phyloP scores from a whole-genome alignment of 2,797 vertebrate species.

The Pangasius mekongensis region DNA sequence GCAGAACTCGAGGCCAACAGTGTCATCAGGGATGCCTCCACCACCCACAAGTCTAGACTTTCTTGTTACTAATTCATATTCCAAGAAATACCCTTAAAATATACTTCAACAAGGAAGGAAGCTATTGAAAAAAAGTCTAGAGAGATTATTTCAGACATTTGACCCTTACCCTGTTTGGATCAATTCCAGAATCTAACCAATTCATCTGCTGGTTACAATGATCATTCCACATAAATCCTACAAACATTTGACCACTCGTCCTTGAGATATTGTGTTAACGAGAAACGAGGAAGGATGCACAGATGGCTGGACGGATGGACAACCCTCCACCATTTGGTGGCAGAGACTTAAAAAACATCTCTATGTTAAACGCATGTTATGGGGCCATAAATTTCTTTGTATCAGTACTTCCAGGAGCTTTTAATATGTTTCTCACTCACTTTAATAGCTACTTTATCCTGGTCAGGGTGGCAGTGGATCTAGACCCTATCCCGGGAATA shows the following conservation, averaged over 20 bases:
- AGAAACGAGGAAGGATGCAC: not conserved
- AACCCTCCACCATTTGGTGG: not conserved
- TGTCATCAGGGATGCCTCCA: not conserved
- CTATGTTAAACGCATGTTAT: not conserved
- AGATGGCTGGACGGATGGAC: not conserved
- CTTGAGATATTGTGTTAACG: not conserved
- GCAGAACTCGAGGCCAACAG: not conserved
- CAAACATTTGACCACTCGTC: not conserved
- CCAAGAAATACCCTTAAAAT: not conserved
- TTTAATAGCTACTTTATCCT: not conserved
- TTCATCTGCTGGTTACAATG: not conserved
- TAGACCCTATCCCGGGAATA: too few relatives aligned
- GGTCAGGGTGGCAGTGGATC: not conserved
- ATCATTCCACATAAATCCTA: not conserved
- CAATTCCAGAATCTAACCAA: not conserved
- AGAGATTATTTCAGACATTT: not conserved
- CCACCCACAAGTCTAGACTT: not conserved
- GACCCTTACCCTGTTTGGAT: not conserved
- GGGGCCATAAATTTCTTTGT: not conserved
- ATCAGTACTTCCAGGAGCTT: not conserved
- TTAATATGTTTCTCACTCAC: not conserved
- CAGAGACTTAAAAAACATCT: not conserved
- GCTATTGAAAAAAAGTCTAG: not conserved
- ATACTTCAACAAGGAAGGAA: not conserved
- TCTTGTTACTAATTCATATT: not conserved